Evolutionary conservation across 2,113 vertebrate genomes (phyloP).

Genomic region (Danionella cerebrum): DNA sequence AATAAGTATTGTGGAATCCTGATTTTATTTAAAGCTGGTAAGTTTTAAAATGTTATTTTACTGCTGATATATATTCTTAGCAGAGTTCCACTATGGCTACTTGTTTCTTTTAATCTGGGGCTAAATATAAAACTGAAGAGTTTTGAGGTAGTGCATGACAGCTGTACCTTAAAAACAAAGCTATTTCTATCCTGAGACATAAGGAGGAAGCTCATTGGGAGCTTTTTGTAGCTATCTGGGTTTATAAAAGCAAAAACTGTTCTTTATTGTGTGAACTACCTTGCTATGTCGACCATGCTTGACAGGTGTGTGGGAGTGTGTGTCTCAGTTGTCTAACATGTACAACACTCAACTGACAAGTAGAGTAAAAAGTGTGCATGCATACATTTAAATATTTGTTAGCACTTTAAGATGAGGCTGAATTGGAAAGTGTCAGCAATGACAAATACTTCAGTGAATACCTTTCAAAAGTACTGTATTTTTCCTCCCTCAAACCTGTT

Average conservation of each 20-base stretch:
- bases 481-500: no score
- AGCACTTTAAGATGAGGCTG: no score
- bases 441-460: no score
- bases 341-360: background rate
- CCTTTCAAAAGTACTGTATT: no score
- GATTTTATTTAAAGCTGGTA: no score
- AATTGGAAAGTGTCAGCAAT: no score
- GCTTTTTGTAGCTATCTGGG: background rate
- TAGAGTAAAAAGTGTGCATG: no score
- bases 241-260: background rate
- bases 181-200: background rate
- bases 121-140: background rate
- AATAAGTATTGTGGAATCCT: no score
- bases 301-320: background rate
- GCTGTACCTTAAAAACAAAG: background rate
- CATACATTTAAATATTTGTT: no score
- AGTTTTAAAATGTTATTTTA: no score
- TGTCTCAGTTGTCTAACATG: background rate
- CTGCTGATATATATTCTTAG: background rate
- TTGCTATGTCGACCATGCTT: background rate
- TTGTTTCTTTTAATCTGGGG: background rate
- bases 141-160: background rate
- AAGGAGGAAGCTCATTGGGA: background rate
- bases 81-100: background rate
- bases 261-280: background rate